A percentile compares a stretch with the other conserved stretches of the same genome.
Conservation (phyloP, 2,797 vertebrate species). For the Rhodeus uyekii region DNA sequence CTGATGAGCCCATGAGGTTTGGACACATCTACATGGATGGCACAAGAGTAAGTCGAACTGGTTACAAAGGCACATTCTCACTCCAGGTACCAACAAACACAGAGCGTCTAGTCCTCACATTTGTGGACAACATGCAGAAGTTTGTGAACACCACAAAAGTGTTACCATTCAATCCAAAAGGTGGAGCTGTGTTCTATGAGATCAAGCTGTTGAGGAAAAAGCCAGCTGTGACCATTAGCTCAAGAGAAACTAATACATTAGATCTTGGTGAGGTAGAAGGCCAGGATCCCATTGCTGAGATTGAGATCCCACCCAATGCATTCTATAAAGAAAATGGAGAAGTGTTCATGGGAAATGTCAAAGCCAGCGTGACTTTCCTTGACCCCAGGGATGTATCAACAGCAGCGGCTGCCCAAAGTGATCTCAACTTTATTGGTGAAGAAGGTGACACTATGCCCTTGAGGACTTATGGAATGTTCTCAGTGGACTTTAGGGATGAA, state of each 20-base stretch:
- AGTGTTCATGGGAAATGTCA: constrained; percentile 88
- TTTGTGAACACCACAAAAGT: constrained; percentile 98
- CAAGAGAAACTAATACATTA: constrained; percentile 83
- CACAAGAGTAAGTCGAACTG: constrained; percentile 88
- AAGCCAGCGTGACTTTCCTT: constrained; percentile 93
- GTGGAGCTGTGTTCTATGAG: constrained; percentile 92
- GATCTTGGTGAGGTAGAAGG: constrained; percentile 85
- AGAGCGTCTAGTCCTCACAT: constrained; percentile 91
- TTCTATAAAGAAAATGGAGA: constrained; percentile 94
- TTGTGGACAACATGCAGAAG: constrained; percentile 94
- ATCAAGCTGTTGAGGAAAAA: constrained; percentile 90
- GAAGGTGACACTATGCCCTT: constrained; percentile 92
- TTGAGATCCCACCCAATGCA: constrained; percentile 90
- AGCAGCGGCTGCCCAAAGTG: constrained; percentile 88
- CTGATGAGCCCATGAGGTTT: constrained; percentile 92
- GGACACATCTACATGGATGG: constrained; percentile 92
- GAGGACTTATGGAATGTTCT: constrained; percentile 98
- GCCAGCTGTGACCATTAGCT: constrained; percentile 83
- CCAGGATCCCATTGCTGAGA: constrained; percentile 87
- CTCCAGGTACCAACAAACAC: constrained; percentile 88
- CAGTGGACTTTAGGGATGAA: constrained; percentile 90
- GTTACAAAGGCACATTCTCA: constrained; percentile 97
- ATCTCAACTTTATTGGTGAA: constrained; percentile 89
- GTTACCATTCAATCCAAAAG: constrained; percentile 90
- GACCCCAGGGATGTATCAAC: constrained; percentile 90